Percentiles rank a stretch among this genome's conserved stretches.
phyloP scores from a whole-genome alignment of 2,888 invertebrate species.

The Parasteatoda lunata region DNA sequence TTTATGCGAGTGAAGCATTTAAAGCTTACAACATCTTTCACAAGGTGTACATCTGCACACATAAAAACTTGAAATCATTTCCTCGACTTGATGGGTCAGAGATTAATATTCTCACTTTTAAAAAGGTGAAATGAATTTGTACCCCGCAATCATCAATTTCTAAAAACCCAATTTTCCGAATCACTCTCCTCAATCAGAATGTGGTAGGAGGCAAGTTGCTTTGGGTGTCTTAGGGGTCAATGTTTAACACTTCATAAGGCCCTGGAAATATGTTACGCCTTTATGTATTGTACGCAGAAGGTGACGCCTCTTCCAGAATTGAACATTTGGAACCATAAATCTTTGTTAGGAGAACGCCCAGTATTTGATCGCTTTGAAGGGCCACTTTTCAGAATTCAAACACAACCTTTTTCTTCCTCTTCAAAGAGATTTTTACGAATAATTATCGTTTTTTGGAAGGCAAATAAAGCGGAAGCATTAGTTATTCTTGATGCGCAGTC shows the following conservation, averaged over 20 bases:
- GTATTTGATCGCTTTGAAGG: constrained; percentile 8
- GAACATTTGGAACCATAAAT: constrained; percentile 34
- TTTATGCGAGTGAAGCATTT: no score
- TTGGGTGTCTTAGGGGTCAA: constrained; percentile 22
- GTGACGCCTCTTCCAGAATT: constrained; percentile 36
- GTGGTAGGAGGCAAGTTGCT: constrained; percentile 4
- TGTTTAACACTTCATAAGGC: constrained; percentile 49
- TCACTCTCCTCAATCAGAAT: constrained; percentile 23
- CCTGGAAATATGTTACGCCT: constrained; percentile 51
- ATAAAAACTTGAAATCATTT: background rate
- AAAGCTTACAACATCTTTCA: background rate
- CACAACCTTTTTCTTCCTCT: background rate
- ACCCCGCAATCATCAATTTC: constrained; percentile 24
- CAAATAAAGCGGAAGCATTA: background rate
- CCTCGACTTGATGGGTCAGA: background rate
- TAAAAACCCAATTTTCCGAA: constrained; percentile 41
- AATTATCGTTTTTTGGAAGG: background rate
- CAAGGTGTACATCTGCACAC: background rate
- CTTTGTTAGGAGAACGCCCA: constrained; percentile 42
- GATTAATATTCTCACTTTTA: constrained; percentile 1
- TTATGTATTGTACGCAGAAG: constrained; percentile 30
- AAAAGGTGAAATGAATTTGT: constrained; percentile 7
- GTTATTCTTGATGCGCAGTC: background rate
- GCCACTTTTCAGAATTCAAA: background rate
- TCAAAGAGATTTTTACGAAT: background rate